Evolutionary conservation across 2,113 vertebrate species (phyloP), one percentile per base, ranked within the genome.

Genomic region (Odontophorus gujanensis): DNA sequence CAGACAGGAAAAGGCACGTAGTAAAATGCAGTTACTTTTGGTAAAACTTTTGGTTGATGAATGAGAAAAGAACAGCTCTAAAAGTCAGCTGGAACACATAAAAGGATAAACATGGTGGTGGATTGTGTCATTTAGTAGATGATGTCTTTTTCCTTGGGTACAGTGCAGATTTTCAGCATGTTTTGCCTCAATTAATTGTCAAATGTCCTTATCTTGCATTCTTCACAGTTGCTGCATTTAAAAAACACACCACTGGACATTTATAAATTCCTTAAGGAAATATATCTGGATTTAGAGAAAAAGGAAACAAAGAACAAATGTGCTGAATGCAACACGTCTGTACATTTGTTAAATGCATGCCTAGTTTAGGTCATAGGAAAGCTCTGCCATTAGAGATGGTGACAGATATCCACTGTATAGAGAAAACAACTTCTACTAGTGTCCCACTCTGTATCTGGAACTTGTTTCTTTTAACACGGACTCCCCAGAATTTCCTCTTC

Each of bases 401-500:
- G 53, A 24, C 45, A 53, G 15, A 62, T 30, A 62, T 62, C 40
- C 36, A 67, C 65, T n/a, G 50, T 75, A 51, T 0, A 0, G 42
- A 51, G 30, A 16, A 18, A 71, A 6, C 67, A 45, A 40, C 65
- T n/a, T 51, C 42, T 9, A 0, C 34, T 67, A n/a, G 28, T 9
- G 21, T 63, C 42, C 72, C 32, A 12, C 30, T 73, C 13, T 38
- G 16, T 26, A 6, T 14, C 42, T 71, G 57, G 34, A 34, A 77
- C 50, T 87, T 67, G 25, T 32, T 91, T 71, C 59, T 81, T 80
- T 87, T 38, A 53, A 87, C 63, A 91, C 0, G 1, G 61, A 71
- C 50, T 28, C 32, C 24, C 80, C 63, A 81, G 63, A 91, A 85
- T 83, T 81, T 80, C 57, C 22, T 75, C 81, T 89, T 89, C 32